Evolutionary conservation across 2,113 vertebrate species (phyloP).

Genomic region (Apus apus): DNA sequence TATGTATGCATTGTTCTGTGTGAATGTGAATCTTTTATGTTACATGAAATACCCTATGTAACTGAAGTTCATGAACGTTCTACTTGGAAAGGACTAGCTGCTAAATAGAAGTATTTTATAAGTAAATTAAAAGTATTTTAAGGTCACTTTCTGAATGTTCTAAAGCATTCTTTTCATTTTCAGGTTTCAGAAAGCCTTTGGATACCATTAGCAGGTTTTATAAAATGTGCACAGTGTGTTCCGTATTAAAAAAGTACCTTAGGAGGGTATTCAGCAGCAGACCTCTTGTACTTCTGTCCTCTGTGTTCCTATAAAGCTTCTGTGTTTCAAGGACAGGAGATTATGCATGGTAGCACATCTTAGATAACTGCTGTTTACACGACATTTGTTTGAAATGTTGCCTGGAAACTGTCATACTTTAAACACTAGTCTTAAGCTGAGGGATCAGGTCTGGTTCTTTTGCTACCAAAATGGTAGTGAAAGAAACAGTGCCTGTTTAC

Average conservation of each 20-base stretch:
- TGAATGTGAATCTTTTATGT: not conserved
- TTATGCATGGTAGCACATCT: slow-evolving; percentile 2
- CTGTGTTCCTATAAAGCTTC: slow-evolving; percentile 1
- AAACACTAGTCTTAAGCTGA: slow-evolving; percentile 17
- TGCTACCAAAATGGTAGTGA: not conserved
- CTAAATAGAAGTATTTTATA: not conserved
- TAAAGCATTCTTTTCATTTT: slow-evolving; percentile 15
- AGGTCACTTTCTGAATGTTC: not conserved
- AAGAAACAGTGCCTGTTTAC: not conserved
- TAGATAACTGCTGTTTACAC: not conserved
- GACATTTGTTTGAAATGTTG: slow-evolving; percentile 42
- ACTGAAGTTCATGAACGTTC: not conserved
- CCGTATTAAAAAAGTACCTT: not conserved
- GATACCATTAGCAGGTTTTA: not conserved
- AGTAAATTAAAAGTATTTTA: slow-evolving; percentile 15
- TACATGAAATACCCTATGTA: not conserved
- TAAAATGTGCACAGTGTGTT: slow-evolving; percentile 8
- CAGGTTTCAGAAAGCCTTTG: not conserved
- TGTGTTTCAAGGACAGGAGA: slow-evolving; percentile 41
- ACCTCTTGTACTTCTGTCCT: not conserved
- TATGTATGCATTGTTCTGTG: not conserved
- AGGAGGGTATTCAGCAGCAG: not conserved
- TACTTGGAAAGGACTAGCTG: not conserved
- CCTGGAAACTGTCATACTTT: slow-evolving; percentile 41
- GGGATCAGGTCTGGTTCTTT: slow-evolving; percentile 10